These are phyloP conservation scores for Platyscapa corneri DNA, from an alignment of 1,140 invertebrate genomes.

Conservation along the genomic window DNA sequence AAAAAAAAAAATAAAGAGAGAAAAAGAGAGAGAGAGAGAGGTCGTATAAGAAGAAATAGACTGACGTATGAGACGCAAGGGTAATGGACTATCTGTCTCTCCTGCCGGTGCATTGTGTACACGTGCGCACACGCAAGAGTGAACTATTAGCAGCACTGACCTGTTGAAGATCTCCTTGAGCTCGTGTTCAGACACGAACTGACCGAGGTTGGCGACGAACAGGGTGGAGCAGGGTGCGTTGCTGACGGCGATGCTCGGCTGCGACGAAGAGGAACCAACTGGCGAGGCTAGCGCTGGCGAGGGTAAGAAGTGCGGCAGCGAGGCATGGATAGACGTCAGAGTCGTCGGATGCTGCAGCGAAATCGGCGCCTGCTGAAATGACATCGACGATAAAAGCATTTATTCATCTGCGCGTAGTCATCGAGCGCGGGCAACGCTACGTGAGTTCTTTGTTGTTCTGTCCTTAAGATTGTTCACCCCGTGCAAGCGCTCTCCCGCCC, in stretches of 20 bases:
- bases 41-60: neutral
- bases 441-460: neutral
- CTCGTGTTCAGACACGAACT: constrained; percentile 97
- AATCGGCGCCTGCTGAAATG: constrained; percentile 76
- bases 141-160: constrained; percentile 75
- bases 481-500: neutral
- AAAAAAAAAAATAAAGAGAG: neutral
- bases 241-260: constrained; percentile 78
- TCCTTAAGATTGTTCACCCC: neutral
- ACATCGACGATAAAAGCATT: neutral
- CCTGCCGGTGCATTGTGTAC: neutral
- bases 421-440: neutral
- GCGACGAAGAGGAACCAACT: constrained; percentile 86
- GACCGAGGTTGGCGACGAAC: constrained; percentile 97
- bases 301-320: constrained; percentile 84
- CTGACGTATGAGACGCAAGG: neutral
- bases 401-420: neutral
- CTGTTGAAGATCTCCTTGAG: constrained; percentile 98
- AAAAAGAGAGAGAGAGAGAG: neutral
- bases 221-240: constrained; percentile 95
- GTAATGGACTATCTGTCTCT: neutral
- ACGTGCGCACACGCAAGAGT: neutral
- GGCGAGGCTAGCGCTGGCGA: constrained; percentile 90
- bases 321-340: constrained; percentile 86
- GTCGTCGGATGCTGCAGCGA: constrained; percentile 86